A percentile compares a stretch with the other conserved stretches of the same genome.
These are phyloP conservation scores for Strongylocentrotus purpuratus DNA, from an alignment of 35 echinoderm and acorn worm genomes.

Conservation along the genomic window DNA sequence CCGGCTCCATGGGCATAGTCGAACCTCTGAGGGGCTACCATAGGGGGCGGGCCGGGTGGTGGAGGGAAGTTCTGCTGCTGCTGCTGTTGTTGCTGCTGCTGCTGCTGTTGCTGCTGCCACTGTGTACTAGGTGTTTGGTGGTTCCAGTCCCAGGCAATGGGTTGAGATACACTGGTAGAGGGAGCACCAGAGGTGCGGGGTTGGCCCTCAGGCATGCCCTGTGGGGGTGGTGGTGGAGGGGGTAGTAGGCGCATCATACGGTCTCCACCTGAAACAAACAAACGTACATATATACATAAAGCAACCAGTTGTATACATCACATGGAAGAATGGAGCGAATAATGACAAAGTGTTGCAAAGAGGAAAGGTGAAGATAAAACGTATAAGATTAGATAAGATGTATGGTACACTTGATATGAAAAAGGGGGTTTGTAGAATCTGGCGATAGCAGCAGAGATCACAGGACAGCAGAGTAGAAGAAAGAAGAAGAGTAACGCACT, in stretches of 20 bases:
- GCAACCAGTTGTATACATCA: too few relatives aligned
- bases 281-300: neutral
- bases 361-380: too few relatives aligned
- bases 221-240: constrained; percentile 26
- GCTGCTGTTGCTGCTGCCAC: neutral
- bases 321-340: too few relatives aligned
- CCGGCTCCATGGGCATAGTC: constrained; percentile 20
- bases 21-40: constrained; percentile 10
- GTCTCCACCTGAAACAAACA: neutral
- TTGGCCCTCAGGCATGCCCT: neutral
- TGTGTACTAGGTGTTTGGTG: neutral
- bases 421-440: too few relatives aligned
- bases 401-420: too few relatives aligned
- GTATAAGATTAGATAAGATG: too few relatives aligned
- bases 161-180: neutral
- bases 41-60: neutral
- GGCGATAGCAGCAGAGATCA: too few relatives aligned
- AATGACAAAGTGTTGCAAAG: too few relatives aligned
- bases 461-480: too few relatives aligned
- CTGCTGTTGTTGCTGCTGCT: neutral
- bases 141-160: constrained; percentile 21
- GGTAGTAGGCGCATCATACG: neutral
- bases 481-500: too few relatives aligned
- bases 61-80: neutral
- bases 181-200: neutral